Evolutionary conservation across 1,140 invertebrate species (phyloP), one percentile per base, ranked within the genome.

Genomic region (Ditylenchus dipsaci): DNA sequence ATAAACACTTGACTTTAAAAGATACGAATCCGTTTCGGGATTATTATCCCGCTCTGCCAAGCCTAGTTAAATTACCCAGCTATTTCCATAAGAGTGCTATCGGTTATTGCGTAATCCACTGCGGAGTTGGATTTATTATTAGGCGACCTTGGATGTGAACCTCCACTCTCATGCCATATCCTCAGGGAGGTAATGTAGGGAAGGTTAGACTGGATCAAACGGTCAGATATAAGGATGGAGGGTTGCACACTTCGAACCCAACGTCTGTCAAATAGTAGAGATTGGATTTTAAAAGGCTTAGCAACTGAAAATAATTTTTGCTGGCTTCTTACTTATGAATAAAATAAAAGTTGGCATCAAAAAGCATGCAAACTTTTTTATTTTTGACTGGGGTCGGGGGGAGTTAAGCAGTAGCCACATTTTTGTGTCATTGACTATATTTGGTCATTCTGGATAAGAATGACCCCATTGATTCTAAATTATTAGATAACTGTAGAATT

Each of bases 201-300:
- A n/a, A 71, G 27, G 45, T 71, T 71, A 0, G 19, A 5, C 33
- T 62, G 29, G 26, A 71, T 74, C 17, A 71, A 47, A 17, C n/a
- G 8, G 27, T 71, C 69, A 26, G 71, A 71, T 15, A 71, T 21
- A 73, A n/a, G n/a, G 23, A 11, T 29, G 69, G 17, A n/a, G 69
- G 69, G 17, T 3, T 26, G 43, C 69, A 71, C n/a, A 66, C 38
- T 38, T 71, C 69, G 29, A 71, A 68, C 3, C 69, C 71, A 38
- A 71, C 21, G 45, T 71, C 69, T 1, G 69, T 68, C 33, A 71
- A 38, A 1, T 71, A 26, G 0, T 47, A 7, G 19, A 63, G 15
- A 43, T 69, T 69, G 23, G 58, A 27, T 19, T 23, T n/a, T 15
- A 69, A 74, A 9, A 69, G 71, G 21, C 30, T 57, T 29, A 33